Evolutionary conservation across 2,797 vertebrate species (phyloP).

Genomic region (Phataginus tricuspis): DNA sequence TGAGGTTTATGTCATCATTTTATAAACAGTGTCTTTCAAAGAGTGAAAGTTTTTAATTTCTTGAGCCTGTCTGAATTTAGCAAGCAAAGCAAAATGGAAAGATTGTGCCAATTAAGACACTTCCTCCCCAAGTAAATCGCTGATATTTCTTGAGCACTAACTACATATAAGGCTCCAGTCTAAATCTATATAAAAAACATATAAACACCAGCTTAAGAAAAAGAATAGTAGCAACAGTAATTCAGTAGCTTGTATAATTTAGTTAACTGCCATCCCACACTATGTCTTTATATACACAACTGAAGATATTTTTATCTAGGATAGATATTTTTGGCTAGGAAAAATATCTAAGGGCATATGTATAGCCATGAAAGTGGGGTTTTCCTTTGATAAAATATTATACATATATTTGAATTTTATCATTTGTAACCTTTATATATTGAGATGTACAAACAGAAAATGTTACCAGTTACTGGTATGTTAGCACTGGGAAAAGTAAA

Average conservation of each 20-base stretch:
- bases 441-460: neutral
- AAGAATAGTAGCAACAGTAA: neutral
- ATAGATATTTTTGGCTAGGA: conserved; percentile 3
- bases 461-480: neutral
- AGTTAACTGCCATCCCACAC: neutral
- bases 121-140: neutral
- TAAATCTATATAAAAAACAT: neutral
- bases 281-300: neutral
- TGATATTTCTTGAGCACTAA: neutral
- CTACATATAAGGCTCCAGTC: neutral
- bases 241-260: neutral
- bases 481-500: conserved; percentile 23
- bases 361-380: neutral
- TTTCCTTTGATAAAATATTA: conserved; percentile 6
- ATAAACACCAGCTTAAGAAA: neutral
- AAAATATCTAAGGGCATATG: neutral
- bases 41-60: neutral
- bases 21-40: neutral
- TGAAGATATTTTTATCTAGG: neutral
- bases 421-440: neutral
- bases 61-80: conserved; percentile 5
- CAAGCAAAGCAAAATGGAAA: neutral
- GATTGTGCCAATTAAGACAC: neutral
- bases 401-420: neutral
- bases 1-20: neutral